A percentile compares a stretch with the other conserved stretches of the same genome.
These are phyloP conservation scores for Dolichomitus sp. DNA, from an alignment of 2,888 invertebrate genomes.

Conservation along the genomic window DNA sequence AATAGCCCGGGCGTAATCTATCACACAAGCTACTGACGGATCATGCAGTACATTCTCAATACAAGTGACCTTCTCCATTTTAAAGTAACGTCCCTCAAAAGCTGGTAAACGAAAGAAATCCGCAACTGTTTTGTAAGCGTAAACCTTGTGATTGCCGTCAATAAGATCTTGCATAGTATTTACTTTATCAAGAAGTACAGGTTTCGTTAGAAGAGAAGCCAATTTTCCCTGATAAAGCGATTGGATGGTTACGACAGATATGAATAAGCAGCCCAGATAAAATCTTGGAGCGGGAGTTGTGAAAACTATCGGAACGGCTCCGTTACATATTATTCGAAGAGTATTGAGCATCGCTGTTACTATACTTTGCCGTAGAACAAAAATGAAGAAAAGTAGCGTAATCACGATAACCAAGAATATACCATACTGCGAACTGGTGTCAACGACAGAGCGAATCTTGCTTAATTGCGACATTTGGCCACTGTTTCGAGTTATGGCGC, in stretches of 20 bases:
- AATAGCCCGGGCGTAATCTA: not conserved
- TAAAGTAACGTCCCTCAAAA: constrained; percentile 9
- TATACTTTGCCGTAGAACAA: not conserved
- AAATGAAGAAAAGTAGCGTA: not conserved
- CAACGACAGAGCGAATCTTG: constrained; percentile 18
- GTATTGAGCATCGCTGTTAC: not conserved
- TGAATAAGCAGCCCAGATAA: constrained; percentile 2
- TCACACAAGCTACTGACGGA: constrained; percentile 10
- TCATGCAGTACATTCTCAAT: not conserved
- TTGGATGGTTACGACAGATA: constrained; percentile 16
- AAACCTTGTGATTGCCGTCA: constrained; percentile 4
- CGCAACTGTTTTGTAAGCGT: not conserved
- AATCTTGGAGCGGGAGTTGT: not conserved
- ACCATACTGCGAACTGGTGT: not conserved
- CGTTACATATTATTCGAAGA: not conserved
- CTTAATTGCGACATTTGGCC: not conserved
- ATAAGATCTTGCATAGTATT: constrained; percentile 19
- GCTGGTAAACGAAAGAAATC: not conserved
- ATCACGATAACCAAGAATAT: not conserved
- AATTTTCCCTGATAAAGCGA: constrained; percentile 18
- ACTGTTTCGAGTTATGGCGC: not conserved
- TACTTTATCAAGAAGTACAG: not conserved
- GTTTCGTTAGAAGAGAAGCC: not conserved
- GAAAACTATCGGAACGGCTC: not conserved
- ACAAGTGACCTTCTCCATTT: not conserved